Base-by-base conservation (phyloP, 2,113 vertebrate species). In the Melanotaenia duboulayi region DNA sequence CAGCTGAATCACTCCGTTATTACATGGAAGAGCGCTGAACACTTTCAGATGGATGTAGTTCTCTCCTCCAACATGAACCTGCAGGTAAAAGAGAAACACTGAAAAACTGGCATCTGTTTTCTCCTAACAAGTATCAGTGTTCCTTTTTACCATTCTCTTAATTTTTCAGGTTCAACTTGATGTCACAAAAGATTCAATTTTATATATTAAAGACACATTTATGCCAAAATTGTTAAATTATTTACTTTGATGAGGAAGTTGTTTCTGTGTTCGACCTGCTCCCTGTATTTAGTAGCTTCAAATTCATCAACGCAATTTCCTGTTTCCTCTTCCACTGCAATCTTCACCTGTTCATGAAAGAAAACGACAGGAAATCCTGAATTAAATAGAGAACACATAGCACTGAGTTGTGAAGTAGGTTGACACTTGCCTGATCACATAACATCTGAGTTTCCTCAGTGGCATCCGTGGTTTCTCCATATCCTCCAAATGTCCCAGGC, bases 341-440 rank as follows among this genome's bases (percentile, higher is more conserved):
- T n/a, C 24, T 32, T 32, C 10, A 63, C 24, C 42, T 48, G 44
- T 44, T 7, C 2, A 10, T 2, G 14, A 17, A 44, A 4, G 8
- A 13, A 48, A 58, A 11, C 19, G 11, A 23, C 13, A 14, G 11
- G 2, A 60, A 23, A 42, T 23, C 32, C 8, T 35, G 32, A 35
- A 9, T 8, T 35, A 35, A 40, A 42, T 16, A 14, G 14, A 61
- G 20, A 24, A 14, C 20, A 60, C 11, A 25, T 10, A 25, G 10
- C 22, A 16, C 28, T 6, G 0, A 25, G 3, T 3, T 11, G 7
- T 0, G 10, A 11, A 1, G 4, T 28, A 7, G 4, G 6, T 11
- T 63, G 10, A 49, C 7, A 11, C 61, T 63, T 25, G 49, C 24
- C 42, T 12, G 2, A n/a, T 49, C 11, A 63, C 61, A 64, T 1